Evolutionary conservation across 2,888 invertebrate species (phyloP), one percentile per base, ranked within the genome.

Genomic region (Chaitophorus viminalis): DNA sequence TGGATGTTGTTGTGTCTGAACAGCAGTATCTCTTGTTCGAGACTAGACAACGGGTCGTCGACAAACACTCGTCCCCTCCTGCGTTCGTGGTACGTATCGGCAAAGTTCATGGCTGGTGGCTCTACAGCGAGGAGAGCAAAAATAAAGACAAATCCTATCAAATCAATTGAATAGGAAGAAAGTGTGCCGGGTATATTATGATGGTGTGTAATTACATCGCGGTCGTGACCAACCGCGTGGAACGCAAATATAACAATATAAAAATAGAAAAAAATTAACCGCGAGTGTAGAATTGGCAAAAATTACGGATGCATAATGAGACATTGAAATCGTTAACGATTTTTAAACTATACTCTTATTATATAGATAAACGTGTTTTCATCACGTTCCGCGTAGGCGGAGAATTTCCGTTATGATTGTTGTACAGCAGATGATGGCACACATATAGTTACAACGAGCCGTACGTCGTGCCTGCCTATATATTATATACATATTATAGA

Each of bases 1-100:
- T 87, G 86, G 29, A 87, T 87, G 72, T 81, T 87, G 86, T 87
- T 87, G 60, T 87, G 86, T 79, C 86, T 87, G 79, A 74, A 87
- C 74, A 87, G 39, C 79, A 87, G 78, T 39, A 87, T 87, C 54
- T 87, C 86, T 39, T 87, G 86, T 87, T 87, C 86, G 21, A 87
- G 79, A 87, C 86, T 87, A 39, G 86, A 87, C 60, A 87, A 14
- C 31, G 86, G 86, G 70, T 87, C 86, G 79, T 87, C 86, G 39
- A 79, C 86, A 72, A 87, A 87, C 29, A 87, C 79, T 74, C 86
- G 86, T 79, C 86, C 86, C 60, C 86, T 87, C 72, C 86, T 79
- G 65, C 86, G 86, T 17, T 87, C 86, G 39, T 87, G 84, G 60
- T 79, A 79, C 72, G 86, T 60, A 29, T 72, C 86, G 52, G 39